Evolutionary conservation across 2,888 invertebrate species (phyloP).

Genomic region (Steromphala cineraria): DNA sequence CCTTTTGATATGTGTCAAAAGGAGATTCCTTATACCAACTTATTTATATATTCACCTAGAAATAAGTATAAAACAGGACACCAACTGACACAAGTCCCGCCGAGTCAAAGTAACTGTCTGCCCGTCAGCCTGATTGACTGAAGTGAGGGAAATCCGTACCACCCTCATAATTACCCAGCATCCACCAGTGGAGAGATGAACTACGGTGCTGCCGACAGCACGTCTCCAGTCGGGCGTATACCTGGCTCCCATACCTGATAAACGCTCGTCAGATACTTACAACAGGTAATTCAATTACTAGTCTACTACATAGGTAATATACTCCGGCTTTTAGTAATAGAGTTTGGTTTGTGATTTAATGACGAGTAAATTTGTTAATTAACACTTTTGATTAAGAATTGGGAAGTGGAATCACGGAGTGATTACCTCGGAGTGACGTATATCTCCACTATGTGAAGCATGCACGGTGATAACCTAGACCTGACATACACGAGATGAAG

Average conservation of each 20-base stretch:
- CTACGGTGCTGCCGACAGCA: not conserved
- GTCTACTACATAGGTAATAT: not conserved
- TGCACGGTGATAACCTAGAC: not conserved
- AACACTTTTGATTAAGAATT: not conserved
- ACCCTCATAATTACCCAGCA: conserved; percentile 5
- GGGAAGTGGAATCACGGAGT: not conserved
- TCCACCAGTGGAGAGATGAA: not conserved
- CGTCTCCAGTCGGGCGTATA: not conserved
- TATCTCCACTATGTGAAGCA: not conserved
- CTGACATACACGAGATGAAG: not conserved
- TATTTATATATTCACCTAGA: no score
- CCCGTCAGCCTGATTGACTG: not conserved
- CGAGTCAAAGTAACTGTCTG: no score
- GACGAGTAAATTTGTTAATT: conserved; percentile 13
- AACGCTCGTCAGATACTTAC: not conserved
- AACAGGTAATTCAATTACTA: not conserved
- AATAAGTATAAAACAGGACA: not conserved
- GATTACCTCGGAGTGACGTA: not conserved
- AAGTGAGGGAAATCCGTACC: not conserved
- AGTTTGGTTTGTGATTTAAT: not conserved
- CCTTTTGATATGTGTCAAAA: no score
- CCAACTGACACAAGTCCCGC: not conserved
- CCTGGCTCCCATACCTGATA: not conserved
- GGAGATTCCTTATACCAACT: no score
- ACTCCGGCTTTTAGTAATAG: not conserved